Evolutionary conservation across 2,888 invertebrate genomes (phyloP), one percentile per base, ranked within the genome.

Genomic region (Dendrolimus houi): DNA sequence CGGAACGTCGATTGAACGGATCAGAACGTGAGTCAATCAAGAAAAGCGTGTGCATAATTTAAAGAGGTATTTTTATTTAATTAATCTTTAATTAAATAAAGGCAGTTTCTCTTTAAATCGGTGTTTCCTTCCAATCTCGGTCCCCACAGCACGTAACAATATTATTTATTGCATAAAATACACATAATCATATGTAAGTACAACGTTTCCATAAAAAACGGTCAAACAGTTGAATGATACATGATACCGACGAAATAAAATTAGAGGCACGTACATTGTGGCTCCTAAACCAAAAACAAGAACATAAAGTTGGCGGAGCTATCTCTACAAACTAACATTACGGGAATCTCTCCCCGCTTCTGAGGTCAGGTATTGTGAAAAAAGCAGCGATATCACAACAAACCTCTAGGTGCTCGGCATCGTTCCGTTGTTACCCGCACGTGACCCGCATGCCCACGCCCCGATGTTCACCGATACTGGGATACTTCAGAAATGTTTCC

Each of bases 371-470:
- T 85, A 85, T 83, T 83, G 83, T 79, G 79, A 79, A 84, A 87
- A 86, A 85, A 83, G 68, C 74, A 76, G 75, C 78, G 83, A 84
- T 88, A 88, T 87, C 87, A 86, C 86, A 86, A 87, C 88, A 88
- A 86, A 84, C 85, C 85, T 81, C 81, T 78, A 79, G 85, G 82
- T 83, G 79, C 78, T 79, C 78, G 76, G 76, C 79, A 63, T 79
- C 82, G 82, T 77, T 76, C 74, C 83, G 86, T 86, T 86, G 86
- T 83, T 84, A 77, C 80, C 68, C 67, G 74, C 62, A 85, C 88
- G 88, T 88, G 88, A 85, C 80, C 75, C 71, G 88, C 78, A 85
- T 87, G 75, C 77, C 70, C 72, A 79, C 74, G 74, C 77, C 78
- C 67, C 70, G 77, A 78, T 75, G 79, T 80, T 80, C 78, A 65